These are phyloP conservation scores for Rousettus madagascariensis DNA, from an alignment of 2,797 vertebrate genomes.

Conservation along the genomic window DNA sequence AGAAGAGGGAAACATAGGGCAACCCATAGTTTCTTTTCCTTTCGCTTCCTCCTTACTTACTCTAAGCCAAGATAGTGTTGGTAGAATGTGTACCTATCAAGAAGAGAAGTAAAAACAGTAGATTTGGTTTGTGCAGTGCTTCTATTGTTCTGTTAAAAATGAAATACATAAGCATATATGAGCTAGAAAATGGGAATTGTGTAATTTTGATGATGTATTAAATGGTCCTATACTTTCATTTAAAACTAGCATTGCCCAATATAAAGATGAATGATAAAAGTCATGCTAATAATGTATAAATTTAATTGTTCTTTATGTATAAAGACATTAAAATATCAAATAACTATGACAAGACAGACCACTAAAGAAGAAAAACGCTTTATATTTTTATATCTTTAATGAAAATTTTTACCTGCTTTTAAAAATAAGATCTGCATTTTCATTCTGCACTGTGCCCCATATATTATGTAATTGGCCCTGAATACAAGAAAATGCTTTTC, in stretches of 20 bases:
- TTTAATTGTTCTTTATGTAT: background rate
- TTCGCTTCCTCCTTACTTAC: background rate
- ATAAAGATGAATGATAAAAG: background rate
- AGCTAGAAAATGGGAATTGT: background rate
- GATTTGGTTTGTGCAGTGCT: background rate
- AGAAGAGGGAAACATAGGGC: background rate
- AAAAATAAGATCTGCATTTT: background rate
- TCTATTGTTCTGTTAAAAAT: background rate
- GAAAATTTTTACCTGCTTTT: background rate
- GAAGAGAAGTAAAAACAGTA: background rate
- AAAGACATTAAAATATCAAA: background rate
- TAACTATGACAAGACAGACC: background rate
- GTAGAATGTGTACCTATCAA: background rate
- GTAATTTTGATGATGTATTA: background rate
- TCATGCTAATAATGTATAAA: background rate
- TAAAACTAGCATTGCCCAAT: background rate
- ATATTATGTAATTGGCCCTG: background rate
- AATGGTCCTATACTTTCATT: conserved; percentile 4
- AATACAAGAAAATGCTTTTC: background rate
- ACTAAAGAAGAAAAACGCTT: background rate
- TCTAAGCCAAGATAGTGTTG: background rate
- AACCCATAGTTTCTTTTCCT: background rate
- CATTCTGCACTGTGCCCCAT: background rate
- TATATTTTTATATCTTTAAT: background rate
- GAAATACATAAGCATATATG: background rate